Base-by-base conservation (phyloP, 2,888 invertebrate species). In the Leptogaster cylindrica region DNA sequence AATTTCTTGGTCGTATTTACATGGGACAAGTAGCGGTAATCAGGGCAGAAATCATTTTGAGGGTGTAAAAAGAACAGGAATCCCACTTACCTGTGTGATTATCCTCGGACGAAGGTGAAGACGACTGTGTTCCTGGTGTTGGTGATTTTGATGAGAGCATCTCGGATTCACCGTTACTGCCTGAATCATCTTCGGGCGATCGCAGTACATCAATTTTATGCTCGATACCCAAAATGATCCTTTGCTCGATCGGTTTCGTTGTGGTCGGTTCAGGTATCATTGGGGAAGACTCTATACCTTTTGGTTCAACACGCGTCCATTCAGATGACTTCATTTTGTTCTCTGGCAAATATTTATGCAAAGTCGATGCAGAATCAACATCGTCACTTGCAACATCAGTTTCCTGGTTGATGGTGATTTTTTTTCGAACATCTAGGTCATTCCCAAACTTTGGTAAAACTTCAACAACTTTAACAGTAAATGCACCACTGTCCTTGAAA, bases 161-260 rank as follows among this genome's bases (percentile, higher is more conserved):
- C n/a, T n/a, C n/a, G n/a, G n/a, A n/a, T n/a, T 61, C 61, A 69
- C 77, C 65, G 10, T 65, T 76, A 39, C 75, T 75, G 65, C 73
- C 71, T 48, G 75, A 71, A 50, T 69, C 55, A 28, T 10, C 58
- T 23, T 10, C 46, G 4, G 28, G 36, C 4, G n/a, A n/a, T n/a
- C 12, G 14, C 39, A 10, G 23, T 36, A 18, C 51, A 20, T 25
- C 28, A 28, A 27, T 33, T 27, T 74, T 52, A 73, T 75, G 74
- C 66, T 77, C 80, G 39, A 79, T 77, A 44, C 80, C 80, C 64
- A 80, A 76, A 69, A 80, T 80, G 67, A 80, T 79, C 64, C 80
- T 78, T 72, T 80, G 78, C 72, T 80, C 80, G 65, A 80, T 70
- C 10, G 78, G 78, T 70, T 77, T 75, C 31, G 76, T 73, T 66